Percentiles rank a stretch among this genome's conserved stretches.
These are phyloP conservation scores for Phengaris alcon DNA, from an alignment of 2,888 invertebrate genomes.

Conservation along the genomic window DNA sequence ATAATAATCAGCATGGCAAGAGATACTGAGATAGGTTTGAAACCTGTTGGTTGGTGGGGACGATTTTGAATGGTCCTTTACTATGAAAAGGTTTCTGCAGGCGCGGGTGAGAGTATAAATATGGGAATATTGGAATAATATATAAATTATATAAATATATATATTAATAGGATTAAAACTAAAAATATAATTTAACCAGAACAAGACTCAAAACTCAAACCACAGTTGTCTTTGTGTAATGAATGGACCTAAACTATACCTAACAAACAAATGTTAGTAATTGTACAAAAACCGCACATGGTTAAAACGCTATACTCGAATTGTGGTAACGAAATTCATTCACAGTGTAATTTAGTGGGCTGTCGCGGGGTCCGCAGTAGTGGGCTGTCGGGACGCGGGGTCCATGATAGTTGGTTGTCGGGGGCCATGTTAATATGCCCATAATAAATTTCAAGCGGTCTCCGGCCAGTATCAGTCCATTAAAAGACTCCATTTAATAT, in stretches of 20 bases:
- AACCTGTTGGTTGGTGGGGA: too few species aligned
- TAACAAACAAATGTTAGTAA: background rate
- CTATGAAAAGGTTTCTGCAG: too few species aligned
- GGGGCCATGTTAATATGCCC: constrained; percentile 67
- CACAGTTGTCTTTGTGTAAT: background rate
- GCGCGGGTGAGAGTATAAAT: too few species aligned
- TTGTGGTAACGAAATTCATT: constrained; percentile 23
- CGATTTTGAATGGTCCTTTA: too few species aligned
- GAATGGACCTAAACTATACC: constrained; percentile 4
- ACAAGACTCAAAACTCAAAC: background rate
- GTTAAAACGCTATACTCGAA: constrained; percentile 7
- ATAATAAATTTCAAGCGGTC: constrained; percentile 72
- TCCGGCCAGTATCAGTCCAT: constrained; percentile 53
- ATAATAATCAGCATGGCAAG: too few species aligned
- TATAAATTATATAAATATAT: too few species aligned
- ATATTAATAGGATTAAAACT: too few species aligned
- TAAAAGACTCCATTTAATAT: constrained; percentile 62
- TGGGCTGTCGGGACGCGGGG: background rate
- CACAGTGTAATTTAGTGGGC: constrained; percentile 16
- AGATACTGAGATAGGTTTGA: too few species aligned
- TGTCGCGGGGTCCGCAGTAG: background rate
- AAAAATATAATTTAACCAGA: background rate
- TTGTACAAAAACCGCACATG: constrained; percentile 25
- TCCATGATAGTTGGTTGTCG: constrained; percentile 18
- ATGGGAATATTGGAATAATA: too few species aligned